phyloP scores from a whole-genome alignment of 2,888 invertebrate species.

The Brenthis hecate region DNA sequence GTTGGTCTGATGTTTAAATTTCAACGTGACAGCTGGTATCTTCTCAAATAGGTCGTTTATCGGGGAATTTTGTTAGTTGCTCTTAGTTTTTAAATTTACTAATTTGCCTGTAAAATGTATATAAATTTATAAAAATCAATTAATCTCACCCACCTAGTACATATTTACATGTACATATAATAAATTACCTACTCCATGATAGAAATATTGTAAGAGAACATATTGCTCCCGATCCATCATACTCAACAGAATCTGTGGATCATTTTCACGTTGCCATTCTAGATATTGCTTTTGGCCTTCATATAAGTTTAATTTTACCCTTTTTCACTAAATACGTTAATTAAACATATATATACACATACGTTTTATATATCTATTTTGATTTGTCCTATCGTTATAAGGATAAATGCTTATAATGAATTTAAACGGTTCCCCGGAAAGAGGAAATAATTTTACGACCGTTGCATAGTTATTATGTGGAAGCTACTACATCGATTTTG shows the following conservation, averaged over 20 bases:
- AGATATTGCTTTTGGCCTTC: background rate
- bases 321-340: background rate
- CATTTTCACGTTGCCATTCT: too few relatives aligned
- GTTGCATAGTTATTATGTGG: too few relatives aligned
- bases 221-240: background rate
- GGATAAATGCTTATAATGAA: too few relatives aligned
- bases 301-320: background rate
- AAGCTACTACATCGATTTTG: too few relatives aligned
- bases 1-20: slow-evolving; percentile 47
- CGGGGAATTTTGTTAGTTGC: slow-evolving; percentile 18
- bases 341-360: too few relatives aligned
- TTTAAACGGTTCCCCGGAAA: too few relatives aligned
- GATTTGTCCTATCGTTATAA: too few relatives aligned
- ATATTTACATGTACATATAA: background rate
- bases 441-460: too few relatives aligned
- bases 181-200: background rate
- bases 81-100: too few relatives aligned
- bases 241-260: slow-evolving; percentile 2
- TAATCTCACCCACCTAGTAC: background rate
- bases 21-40: slow-evolving; percentile 45
- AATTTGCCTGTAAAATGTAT: background rate
- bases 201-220: slow-evolving; percentile 1
- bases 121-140: background rate
- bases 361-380: too few relatives aligned
- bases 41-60: slow-evolving; percentile 54